A percentile compares a stretch with the other conserved stretches of the same genome.
Evolutionary conservation across 2,888 invertebrate genomes (phyloP).

Genomic region (Perizoma flavofasciatum): DNA sequence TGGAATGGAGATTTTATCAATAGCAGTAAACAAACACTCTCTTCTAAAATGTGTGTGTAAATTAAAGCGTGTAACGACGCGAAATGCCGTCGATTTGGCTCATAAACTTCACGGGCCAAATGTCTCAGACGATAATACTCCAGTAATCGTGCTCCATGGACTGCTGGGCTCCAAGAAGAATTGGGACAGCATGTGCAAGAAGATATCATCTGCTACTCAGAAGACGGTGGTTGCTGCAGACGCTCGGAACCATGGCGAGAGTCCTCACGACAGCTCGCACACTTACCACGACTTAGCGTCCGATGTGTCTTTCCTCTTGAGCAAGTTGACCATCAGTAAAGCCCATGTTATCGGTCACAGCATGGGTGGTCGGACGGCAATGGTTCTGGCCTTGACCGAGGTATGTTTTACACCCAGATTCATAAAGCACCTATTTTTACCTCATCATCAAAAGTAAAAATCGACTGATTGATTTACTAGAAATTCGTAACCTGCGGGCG

Average conservation of each 20-base stretch:
- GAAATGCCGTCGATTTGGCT: slow-evolving; percentile 84
- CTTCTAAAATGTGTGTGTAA: slow-evolving; percentile 18
- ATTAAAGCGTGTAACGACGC: slow-evolving; percentile 5
- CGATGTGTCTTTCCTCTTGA: slow-evolving; percentile 83
- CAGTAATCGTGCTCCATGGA: slow-evolving; percentile 94
- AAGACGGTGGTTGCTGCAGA: slow-evolving; percentile 93
- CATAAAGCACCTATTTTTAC: too few relatives aligned
- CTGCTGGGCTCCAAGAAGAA: slow-evolving; percentile 96
- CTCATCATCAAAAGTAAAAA: too few relatives aligned
- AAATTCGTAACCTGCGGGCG: too few relatives aligned
- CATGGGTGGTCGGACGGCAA: slow-evolving; percentile 96
- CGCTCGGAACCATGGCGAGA: slow-evolving; percentile 97
- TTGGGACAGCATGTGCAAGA: slow-evolving; percentile 93
- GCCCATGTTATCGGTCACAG: slow-evolving; percentile 90
- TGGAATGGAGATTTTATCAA: slow-evolving; percentile 46
- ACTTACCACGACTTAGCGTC: slow-evolving; percentile 89
- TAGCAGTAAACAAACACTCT: slow-evolving; percentile 12
- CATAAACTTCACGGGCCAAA: slow-evolving; percentile 68
- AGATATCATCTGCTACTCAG: slow-evolving; percentile 86
- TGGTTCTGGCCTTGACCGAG: slow-evolving; percentile 78
- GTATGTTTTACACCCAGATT: slow-evolving; percentile 11
- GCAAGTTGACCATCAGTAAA: slow-evolving; percentile 77
- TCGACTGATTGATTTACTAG: too few relatives aligned
- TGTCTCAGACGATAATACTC: slow-evolving; percentile 59
- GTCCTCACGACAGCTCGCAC: slow-evolving; percentile 90